Conservation (phyloP, 2,113 vertebrate genomes). For the Thalassoma bifasciatum region DNA sequence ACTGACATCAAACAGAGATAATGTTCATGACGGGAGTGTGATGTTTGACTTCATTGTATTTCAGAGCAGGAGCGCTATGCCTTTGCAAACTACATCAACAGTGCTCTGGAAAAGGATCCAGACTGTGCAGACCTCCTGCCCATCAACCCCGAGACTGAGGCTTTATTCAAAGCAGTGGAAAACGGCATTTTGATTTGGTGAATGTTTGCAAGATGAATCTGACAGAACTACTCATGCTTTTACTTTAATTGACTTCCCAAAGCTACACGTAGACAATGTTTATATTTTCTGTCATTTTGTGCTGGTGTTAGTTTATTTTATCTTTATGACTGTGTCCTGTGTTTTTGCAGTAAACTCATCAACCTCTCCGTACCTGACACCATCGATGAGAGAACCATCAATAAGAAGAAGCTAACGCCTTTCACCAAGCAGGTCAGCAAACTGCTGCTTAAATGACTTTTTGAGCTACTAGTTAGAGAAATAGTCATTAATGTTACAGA, state of each 20-base stretch:
- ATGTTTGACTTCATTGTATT: constrained; percentile 38
- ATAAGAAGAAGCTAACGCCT: constrained; percentile 95
- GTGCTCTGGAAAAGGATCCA: constrained; percentile 88
- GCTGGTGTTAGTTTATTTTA: too few species aligned
- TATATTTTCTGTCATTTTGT: too few species aligned
- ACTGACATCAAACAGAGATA: neutral
- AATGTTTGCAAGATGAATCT: neutral
- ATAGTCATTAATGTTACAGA: neutral
- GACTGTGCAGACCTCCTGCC: constrained; percentile 89
- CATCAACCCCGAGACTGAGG: constrained; percentile 89
- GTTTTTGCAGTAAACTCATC: constrained; percentile 93
- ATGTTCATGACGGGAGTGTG: neutral
- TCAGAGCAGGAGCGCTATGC: constrained; percentile 95
- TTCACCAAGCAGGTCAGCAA: constrained; percentile 92
- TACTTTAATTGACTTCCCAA: too few species aligned
- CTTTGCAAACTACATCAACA: constrained; percentile 96
- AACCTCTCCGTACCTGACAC: constrained; percentile 97
- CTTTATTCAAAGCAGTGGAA: constrained; percentile 90
- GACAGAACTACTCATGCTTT: too few species aligned
- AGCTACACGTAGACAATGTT: too few species aligned
- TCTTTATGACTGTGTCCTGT: neutral
- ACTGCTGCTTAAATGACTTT: neutral
- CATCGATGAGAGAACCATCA: constrained; percentile 97
- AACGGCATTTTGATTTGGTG: constrained; percentile 94
- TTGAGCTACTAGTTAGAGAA: neutral